Evolutionary conservation across 2,113 vertebrate species (phyloP).

Genomic region (Mystacornis crossleyi): DNA sequence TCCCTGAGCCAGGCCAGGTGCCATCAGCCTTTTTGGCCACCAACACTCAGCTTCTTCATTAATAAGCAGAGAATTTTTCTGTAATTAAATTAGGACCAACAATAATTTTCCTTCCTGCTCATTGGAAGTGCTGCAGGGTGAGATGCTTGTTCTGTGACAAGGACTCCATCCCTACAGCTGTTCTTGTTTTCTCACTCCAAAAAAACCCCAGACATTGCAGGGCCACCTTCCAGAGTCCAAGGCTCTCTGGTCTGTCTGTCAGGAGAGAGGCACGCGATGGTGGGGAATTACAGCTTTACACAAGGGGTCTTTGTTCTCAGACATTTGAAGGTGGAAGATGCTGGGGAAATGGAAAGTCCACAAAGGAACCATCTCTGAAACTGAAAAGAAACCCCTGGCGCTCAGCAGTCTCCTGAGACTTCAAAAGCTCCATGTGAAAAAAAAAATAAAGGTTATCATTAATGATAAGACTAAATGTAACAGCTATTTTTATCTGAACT

Average conservation of each 20-base stretch:
- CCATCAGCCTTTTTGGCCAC: no score
- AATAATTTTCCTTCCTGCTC: background rate
- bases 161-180: background rate
- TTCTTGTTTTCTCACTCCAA: background rate
- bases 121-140: background rate
- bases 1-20: no score
- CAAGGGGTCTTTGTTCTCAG: background rate
- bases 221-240: background rate
- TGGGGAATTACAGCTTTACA: background rate
- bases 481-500: slow-evolving; percentile 9
- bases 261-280: rapidly evolving
- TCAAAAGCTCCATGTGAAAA: background rate
- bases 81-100: background rate
- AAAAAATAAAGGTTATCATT: slow-evolving; percentile 20
- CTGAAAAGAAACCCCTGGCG: background rate
- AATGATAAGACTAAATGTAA: background rate
- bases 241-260: background rate
- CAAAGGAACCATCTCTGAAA: background rate
- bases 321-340: background rate
- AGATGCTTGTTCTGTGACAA: background rate
- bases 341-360: background rate
- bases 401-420: background rate
- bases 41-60: background rate
- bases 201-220: background rate
- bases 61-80: background rate